Conservation (phyloP, 1,140 invertebrate species). For the Pogonomyrmex barbatus region DNA sequence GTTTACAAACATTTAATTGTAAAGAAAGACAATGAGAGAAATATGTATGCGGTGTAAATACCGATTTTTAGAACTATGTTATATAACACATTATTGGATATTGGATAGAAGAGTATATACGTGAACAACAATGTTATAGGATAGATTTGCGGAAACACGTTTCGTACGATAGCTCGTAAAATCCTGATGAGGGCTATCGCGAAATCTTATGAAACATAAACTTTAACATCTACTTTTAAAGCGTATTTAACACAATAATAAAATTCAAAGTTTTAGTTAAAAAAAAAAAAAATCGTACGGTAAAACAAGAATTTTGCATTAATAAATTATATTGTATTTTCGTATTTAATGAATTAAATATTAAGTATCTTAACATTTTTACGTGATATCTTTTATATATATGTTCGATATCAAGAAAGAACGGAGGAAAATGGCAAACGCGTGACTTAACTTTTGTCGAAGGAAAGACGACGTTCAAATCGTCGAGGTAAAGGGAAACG, state of each 20-base stretch:
- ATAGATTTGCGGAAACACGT: conserved; percentile 46
- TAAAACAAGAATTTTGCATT: background rate
- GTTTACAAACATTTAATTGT: no score
- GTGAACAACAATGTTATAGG: conserved; percentile 17
- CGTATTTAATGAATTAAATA: conserved; percentile 18
- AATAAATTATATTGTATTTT: background rate
- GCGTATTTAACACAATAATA: background rate
- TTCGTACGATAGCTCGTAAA: conserved; percentile 29
- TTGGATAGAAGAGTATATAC: background rate
- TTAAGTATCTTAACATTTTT: background rate
- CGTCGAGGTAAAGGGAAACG: background rate
- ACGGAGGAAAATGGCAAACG: background rate
- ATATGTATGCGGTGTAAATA: background rate
- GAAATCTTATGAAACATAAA: conserved; percentile 52
- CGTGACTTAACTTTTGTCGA: background rate
- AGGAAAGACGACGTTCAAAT: background rate
- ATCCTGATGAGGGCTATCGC: conserved; percentile 15
- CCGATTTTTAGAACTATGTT: background rate
- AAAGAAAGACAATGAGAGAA: background rate
- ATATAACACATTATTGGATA: background rate
- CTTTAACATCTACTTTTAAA: background rate
- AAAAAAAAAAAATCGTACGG: background rate
- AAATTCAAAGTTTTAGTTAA: conserved; percentile 12
- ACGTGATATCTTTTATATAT: background rate
- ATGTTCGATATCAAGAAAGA: background rate